phyloP scores from a whole-genome alignment of 2,113 vertebrate species.

The Trochalopteron elliotii region DNA sequence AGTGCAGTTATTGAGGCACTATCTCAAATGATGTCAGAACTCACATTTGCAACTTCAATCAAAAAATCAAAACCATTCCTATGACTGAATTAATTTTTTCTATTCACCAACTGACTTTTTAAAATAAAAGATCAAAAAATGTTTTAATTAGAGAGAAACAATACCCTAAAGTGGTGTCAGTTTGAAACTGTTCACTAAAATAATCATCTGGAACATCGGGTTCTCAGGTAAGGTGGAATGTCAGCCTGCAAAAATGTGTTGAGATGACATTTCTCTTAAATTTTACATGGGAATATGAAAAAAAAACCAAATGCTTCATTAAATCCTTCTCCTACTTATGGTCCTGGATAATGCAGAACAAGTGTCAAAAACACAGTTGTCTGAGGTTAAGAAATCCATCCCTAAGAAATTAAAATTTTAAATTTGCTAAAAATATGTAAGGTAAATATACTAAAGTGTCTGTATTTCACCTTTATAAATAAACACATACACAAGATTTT shows the following conservation, averaged over 20 bases:
- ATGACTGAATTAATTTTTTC: neutral
- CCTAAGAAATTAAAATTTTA: neutral
- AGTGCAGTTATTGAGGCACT: neutral
- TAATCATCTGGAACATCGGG: neutral
- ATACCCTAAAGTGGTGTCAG: neutral
- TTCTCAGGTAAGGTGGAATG: neutral
- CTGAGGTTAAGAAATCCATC: neutral
- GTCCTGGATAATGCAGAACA: neutral
- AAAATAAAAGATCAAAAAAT: neutral
- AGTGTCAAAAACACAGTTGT: neutral
- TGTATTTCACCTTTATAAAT: neutral
- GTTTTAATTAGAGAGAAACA: neutral
- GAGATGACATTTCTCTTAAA: neutral
- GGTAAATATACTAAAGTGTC: neutral
- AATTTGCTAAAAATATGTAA: neutral
- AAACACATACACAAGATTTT: neutral
- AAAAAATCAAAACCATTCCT: constrained; percentile 4
- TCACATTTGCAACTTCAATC: neutral
- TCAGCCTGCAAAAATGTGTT: neutral
- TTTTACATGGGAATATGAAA: neutral
- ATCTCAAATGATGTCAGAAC: constrained; percentile 15
- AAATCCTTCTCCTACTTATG: neutral
- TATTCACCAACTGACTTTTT: neutral
- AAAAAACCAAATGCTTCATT: neutral
- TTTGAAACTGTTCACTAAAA: neutral